These are phyloP conservation scores for Prunella strophiata DNA, from an alignment of 2,797 vertebrate species.

Conservation along the genomic window DNA sequence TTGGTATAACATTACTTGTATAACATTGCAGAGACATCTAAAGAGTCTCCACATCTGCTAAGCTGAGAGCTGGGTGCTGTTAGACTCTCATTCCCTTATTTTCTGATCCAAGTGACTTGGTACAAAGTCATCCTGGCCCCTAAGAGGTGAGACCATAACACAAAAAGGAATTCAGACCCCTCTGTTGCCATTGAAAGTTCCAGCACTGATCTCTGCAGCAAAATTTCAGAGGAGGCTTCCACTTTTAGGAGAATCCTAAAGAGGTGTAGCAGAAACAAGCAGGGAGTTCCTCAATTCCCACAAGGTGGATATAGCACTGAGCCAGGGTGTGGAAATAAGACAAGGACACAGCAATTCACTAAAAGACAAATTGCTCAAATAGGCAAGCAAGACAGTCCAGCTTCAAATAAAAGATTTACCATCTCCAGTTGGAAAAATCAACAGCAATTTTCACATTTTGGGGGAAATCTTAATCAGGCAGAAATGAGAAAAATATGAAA, in stretches of 20 bases:
- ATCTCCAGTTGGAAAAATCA: neutral
- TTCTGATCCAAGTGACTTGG: neutral
- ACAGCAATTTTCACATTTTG: neutral
- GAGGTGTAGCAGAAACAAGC: neutral
- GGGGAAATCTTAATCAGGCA: neutral
- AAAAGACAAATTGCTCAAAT: neutral
- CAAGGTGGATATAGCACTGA: neutral
- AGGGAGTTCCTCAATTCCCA: neutral
- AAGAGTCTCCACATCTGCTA: neutral
- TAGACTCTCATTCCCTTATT: neutral
- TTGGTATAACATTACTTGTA: too few species aligned
- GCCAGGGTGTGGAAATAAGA: neutral
- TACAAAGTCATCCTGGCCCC: neutral
- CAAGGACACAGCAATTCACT: neutral
- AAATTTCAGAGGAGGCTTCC: neutral
- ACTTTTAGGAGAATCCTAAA: neutral
- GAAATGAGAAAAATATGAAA: neutral
- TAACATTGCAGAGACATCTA: neutral
- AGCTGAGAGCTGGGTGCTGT: neutral
- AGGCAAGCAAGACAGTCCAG: neutral
- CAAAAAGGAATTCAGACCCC: neutral
- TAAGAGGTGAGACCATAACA: neutral
- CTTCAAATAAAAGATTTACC: neutral
- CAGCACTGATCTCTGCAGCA: neutral
- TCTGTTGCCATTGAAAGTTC: neutral